Conservation (phyloP, 1,140 invertebrate genomes). For the Drosophila parabipectinata region DNA sequence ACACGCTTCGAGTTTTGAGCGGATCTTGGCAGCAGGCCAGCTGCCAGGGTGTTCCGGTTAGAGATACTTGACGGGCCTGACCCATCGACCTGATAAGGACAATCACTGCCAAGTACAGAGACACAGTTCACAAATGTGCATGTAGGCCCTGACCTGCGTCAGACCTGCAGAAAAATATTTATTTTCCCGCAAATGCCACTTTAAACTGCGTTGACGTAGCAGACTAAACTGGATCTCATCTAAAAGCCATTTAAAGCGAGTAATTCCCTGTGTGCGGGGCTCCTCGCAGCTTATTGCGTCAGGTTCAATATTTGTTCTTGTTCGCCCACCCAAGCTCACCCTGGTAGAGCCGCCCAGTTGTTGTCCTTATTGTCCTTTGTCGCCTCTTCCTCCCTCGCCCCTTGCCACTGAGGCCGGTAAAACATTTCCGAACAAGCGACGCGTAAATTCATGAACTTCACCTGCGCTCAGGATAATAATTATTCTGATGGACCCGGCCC, state of each 20-base stretch:
- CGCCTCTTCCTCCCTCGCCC: constrained; percentile 4
- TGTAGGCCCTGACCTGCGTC: constrained; percentile 9
- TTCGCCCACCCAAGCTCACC: constrained; percentile 27
- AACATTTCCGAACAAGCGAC: constrained; percentile 67
- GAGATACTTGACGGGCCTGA: constrained; percentile 1
- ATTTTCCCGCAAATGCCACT: constrained; percentile 49
- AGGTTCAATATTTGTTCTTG: constrained; percentile 75
- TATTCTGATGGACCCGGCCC: constrained; percentile 53
- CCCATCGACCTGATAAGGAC: constrained; percentile 20
- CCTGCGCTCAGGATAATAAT: constrained; percentile 53
- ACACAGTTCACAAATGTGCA: neutral
- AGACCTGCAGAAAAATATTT: constrained; percentile 3
- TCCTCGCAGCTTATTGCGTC: constrained; percentile 63
- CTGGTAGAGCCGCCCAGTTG: constrained; percentile 30
- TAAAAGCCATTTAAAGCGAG: constrained; percentile 68
- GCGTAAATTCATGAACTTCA: constrained; percentile 66
- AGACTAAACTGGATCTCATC: constrained; percentile 32
- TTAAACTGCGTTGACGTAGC: constrained; percentile 52
- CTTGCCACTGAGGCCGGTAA: constrained; percentile 34
- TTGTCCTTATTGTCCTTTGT: constrained; percentile 63
- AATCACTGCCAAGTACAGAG: constrained; percentile 19
- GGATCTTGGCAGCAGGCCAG: constrained; percentile 28
- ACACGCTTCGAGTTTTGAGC: constrained; percentile 36
- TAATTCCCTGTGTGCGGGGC: constrained; percentile 34
- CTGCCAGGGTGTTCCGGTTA: constrained; percentile 2